Conservation (phyloP, 2,113 vertebrate species). For the Phocoena sinus region DNA sequence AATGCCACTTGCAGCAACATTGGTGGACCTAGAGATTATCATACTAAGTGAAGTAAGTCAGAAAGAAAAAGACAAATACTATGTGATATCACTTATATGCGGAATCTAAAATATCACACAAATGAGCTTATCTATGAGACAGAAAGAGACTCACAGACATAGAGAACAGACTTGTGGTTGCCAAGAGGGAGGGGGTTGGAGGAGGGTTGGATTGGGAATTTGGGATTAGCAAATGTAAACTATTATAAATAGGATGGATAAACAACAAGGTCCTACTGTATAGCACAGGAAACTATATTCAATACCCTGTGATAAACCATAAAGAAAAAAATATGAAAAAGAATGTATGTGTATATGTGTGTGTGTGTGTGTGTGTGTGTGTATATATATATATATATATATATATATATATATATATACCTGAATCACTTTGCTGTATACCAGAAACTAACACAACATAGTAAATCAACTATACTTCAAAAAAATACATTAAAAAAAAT, state of each 20-base stretch:
- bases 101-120: background rate
- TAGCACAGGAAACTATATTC: background rate
- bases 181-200: background rate
- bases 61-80: background rate
- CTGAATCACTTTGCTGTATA: background rate
- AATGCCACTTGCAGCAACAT: background rate
- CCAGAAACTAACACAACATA: background rate
- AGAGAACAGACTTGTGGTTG: background rate
- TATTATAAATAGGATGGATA: background rate
- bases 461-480: background rate
- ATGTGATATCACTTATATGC: fast-evolving
- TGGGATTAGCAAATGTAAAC: background rate
- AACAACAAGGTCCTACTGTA: background rate
- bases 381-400: too few species aligned
- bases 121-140: background rate
- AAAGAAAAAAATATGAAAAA: background rate
- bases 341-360: background rate
- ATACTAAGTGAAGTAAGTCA: background rate
- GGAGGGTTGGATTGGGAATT: background rate
- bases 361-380: too few species aligned
- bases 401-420: background rate
- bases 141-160: background rate
- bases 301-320: background rate
- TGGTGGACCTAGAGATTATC: background rate
- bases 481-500: background rate